phyloP scores from a whole-genome alignment of 2,888 invertebrate genomes.

The Sylvicola cinctus region DNA sequence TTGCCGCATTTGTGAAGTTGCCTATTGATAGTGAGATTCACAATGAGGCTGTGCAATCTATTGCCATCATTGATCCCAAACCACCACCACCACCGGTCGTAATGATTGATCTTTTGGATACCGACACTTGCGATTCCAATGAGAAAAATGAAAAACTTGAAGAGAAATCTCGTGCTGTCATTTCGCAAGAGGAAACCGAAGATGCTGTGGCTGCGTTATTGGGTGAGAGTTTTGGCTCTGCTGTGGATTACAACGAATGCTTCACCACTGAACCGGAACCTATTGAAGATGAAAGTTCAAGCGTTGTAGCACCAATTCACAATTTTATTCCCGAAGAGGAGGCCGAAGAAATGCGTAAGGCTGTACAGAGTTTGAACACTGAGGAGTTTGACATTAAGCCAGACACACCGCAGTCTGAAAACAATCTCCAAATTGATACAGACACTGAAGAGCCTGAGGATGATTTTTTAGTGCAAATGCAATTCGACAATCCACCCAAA shows the following conservation, averaged over 20 bases:
- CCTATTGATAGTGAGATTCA: conserved; percentile 48
- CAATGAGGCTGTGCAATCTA: conserved; percentile 63
- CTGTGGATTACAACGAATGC: conserved; percentile 31
- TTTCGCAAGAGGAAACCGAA: conserved; percentile 83
- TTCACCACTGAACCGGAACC: conserved; percentile 25
- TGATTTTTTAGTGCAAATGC: conserved; percentile 22
- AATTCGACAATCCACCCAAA: conserved; percentile 26
- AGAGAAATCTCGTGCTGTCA: conserved; percentile 61
- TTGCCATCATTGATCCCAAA: conserved; percentile 33
- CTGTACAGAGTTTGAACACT: conserved; percentile 58
- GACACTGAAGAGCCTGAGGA: conserved; percentile 62
- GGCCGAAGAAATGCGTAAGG: conserved; percentile 66
- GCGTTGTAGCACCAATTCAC: conserved; percentile 28
- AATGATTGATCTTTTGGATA: conserved; percentile 6
- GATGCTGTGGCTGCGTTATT: conserved; percentile 76
- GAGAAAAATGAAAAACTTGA: conserved; percentile 32
- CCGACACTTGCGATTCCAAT: conserved; percentile 7
- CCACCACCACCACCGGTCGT: conserved; percentile 18
- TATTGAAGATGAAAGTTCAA: conserved; percentile 28
- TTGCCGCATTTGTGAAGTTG: conserved; percentile 43
- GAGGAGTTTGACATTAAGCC: conserved; percentile 55
- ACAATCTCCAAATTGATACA: conserved; percentile 66
- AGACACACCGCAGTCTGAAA: conserved; percentile 68
- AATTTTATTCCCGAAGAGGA: conserved; percentile 41
- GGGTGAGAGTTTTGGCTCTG: conserved; percentile 60